Evolutionary conservation across 2,113 vertebrate genomes (phyloP).

Genomic region (Artemisiospiza belli): DNA sequence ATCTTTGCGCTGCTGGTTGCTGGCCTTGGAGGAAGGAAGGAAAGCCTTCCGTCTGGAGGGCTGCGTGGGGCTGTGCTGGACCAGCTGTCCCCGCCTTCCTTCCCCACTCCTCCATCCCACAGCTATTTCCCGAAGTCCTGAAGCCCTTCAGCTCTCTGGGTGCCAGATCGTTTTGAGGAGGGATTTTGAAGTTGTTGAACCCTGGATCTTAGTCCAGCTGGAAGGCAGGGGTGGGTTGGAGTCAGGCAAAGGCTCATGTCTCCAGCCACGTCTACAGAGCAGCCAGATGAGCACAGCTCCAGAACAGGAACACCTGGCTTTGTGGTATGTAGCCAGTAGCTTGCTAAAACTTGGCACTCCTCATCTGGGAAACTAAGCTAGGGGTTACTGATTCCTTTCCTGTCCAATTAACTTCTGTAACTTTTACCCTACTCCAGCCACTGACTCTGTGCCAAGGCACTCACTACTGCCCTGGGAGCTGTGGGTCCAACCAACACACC

Average conservation of each 20-base stretch:
- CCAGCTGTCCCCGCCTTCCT: not conserved
- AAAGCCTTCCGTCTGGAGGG: not conserved
- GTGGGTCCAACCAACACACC: not conserved
- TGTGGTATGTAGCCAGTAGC: accelerated
- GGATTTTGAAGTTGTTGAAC: not conserved
- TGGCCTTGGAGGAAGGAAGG: not conserved
- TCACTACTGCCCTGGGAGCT: not conserved
- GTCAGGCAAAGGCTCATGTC: not conserved
- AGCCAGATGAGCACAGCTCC: accelerated
- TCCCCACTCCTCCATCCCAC: not conserved
- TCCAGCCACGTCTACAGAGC: not conserved
- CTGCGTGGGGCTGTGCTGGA: not conserved
- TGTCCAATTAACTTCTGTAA: not conserved
- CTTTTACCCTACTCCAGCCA: not conserved
- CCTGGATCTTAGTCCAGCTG: not conserved
- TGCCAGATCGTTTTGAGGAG: accelerated
- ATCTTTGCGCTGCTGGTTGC: accelerated
- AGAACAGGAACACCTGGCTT: not conserved
- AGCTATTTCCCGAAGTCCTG: not conserved
- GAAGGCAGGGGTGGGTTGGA: not conserved
- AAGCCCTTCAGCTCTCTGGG: not conserved
- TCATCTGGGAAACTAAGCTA: not conserved
- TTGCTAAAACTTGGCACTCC: not conserved
- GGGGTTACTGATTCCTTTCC: not conserved
- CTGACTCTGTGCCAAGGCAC: not conserved